phyloP scores from a whole-genome alignment of 2,888 invertebrate species.

The Koerneria pararmatus region DNA sequence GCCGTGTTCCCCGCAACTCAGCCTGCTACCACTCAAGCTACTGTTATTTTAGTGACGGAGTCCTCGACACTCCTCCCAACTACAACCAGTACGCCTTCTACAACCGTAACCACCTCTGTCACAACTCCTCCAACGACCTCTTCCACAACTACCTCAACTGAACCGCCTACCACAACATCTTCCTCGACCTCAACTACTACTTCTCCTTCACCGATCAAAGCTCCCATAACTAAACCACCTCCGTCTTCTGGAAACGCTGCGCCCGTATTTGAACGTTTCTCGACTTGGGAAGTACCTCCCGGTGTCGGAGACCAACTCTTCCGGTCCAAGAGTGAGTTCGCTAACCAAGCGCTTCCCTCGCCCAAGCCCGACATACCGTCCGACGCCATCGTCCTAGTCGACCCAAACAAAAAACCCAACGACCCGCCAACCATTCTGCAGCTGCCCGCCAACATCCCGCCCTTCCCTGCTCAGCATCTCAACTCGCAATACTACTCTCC shows the following conservation, averaged over 20 bases:
- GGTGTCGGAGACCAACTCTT: slow-evolving; percentile 18
- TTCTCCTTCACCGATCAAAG: neutral
- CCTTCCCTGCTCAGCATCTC: neutral
- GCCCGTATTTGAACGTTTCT: slow-evolving; percentile 20
- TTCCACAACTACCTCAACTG: slow-evolving; percentile 7
- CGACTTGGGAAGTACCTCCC: slow-evolving; percentile 20
- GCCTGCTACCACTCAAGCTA: neutral
- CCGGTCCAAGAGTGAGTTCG: too few species aligned
- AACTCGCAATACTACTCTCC: slow-evolving; percentile 3
- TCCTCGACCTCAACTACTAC: slow-evolving; percentile 10
- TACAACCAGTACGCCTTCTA: neutral
- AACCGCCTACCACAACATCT: neutral
- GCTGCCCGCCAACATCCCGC: slow-evolving; percentile 12
- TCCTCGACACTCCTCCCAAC: neutral
- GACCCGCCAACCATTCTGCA: slow-evolving; percentile 19
- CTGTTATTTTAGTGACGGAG: neutral
- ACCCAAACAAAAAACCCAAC: slow-evolving; percentile 17
- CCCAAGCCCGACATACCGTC: neutral
- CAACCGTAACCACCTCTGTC: neutral
- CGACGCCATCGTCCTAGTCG: slow-evolving; percentile 15
- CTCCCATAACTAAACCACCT: neutral
- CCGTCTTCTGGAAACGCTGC: neutral
- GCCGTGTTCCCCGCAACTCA: neutral
- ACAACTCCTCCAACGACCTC: neutral
- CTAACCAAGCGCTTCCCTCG: neutral